phyloP scores from a whole-genome alignment of 2,113 vertebrate species.

The Periophthalmus modestus region DNA sequence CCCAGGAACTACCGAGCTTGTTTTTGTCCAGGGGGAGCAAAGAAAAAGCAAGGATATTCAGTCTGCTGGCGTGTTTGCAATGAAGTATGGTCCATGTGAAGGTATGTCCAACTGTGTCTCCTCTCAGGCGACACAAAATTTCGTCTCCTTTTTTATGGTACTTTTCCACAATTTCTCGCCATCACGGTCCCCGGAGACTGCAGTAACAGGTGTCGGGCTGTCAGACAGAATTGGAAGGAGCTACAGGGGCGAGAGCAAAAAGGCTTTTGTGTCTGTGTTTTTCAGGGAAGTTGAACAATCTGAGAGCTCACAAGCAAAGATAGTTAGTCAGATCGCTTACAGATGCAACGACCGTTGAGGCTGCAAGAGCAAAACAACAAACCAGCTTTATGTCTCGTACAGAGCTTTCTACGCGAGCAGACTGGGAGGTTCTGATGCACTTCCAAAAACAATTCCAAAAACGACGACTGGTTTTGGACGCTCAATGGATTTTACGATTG shows the following conservation, averaged over 20 bases:
- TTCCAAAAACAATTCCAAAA: constrained; percentile 11
- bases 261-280: constrained; percentile 59
- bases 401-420: constrained; percentile 31
- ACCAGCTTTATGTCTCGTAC: constrained; percentile 29
- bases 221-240: constrained; percentile 62
- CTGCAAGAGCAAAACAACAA: constrained; percentile 3
- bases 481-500: neutral
- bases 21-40: constrained; percentile 32
- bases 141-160: neutral
- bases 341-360: constrained; percentile 25
- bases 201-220: constrained; percentile 71
- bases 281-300: constrained; percentile 34
- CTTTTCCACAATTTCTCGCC: neutral
- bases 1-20: constrained; percentile 30
- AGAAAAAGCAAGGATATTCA: constrained; percentile 29
- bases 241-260: constrained; percentile 8
- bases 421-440: constrained; percentile 29
- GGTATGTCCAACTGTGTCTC: constrained; percentile 57
- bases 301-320: constrained; percentile 42
- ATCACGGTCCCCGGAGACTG: constrained; percentile 20
- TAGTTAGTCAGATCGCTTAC: constrained; percentile 36
- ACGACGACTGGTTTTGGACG: neutral
- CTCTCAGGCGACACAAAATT: neutral
- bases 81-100: constrained; percentile 75
- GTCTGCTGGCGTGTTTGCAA: constrained; percentile 23